Evolutionary conservation across 2,888 invertebrate genomes (phyloP), one percentile per base, ranked within the genome.

Genomic region (Philonicus albiceps): DNA sequence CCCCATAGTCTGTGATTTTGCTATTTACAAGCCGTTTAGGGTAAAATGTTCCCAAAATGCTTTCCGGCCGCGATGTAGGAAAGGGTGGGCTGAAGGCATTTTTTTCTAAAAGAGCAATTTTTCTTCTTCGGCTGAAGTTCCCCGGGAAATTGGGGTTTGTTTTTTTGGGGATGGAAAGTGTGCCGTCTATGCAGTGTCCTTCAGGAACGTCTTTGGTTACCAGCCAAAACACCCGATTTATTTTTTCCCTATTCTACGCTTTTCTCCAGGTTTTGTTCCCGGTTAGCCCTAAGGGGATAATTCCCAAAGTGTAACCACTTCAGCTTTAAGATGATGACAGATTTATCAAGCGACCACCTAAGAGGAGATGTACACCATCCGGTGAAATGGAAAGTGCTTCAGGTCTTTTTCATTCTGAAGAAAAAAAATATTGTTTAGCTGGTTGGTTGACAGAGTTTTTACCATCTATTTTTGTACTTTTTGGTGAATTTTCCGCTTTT

Each of bases 291-390:
- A n/a, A 81, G 22, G 81, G 81, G 81, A 55, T 81, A 49, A 55
- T 55, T 74, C 34, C 34, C 55, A 55, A 81, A 81, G 81, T 81
- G 81, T 81, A 81, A 81, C 81, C 81, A 81, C 81, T 81, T 81
- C 81, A 55, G 81, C 31, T 30, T 81, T 81, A 81, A 81, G 81
- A 81, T 81, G 81, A 81, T 64, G 81, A 81, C 81, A 81, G 81
- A 55, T 81, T 81, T 81, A 81, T 81, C 81, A 81, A 55, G 64
- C 43, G 43, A 43, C 81, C 22, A 64, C 53, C 55, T 22, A 22
- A 19, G 55, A 81, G 55, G 55, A 81, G 55, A 37, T 34, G 13
- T 19, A 1, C n/a, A 73, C 74, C 19, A 37, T 37, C 73, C 31
- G 81, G 13, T 22, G 64, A 19, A 34, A 30, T 55, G 34, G n/a